These are phyloP conservation scores for Gymnothorax javanicus DNA, from an alignment of 2,797 vertebrate species.

Conservation along the genomic window DNA sequence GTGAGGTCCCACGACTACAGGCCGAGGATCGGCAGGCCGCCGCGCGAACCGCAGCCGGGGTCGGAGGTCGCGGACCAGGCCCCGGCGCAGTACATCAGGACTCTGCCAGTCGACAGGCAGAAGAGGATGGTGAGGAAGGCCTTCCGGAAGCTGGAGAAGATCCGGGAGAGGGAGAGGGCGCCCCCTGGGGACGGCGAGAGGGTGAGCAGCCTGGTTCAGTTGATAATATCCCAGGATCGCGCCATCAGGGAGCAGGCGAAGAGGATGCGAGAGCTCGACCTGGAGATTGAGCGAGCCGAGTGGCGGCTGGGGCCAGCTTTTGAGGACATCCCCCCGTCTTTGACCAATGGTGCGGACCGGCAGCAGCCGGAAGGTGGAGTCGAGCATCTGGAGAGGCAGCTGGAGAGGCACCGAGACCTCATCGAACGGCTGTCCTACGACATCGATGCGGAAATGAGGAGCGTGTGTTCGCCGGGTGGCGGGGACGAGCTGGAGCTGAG, in stretches of 20 bases:
- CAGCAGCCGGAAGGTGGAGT: constrained; percentile 62
- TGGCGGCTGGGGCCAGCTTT: constrained; percentile 59
- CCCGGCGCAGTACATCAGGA: constrained; percentile 75
- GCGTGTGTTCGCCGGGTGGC: constrained; percentile 32
- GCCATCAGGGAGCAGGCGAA: constrained; percentile 89
- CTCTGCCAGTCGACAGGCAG: constrained; percentile 83
- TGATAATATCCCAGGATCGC: constrained; percentile 91
- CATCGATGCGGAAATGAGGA: constrained; percentile 82
- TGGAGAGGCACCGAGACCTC: constrained; percentile 77
- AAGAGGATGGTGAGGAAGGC: constrained; percentile 92
- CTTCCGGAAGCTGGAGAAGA: constrained; percentile 89
- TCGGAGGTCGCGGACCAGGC: constrained; percentile 78
- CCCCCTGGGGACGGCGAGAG: constrained; percentile 70
- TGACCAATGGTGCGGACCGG: constrained; percentile 26
- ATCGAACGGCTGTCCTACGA: constrained; percentile 82
- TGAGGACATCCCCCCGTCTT: background rate
- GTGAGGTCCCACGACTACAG: constrained; percentile 85
- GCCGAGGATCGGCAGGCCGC: constrained; percentile 61
- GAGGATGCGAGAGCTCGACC: constrained; percentile 84
- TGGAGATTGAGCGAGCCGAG: constrained; percentile 81
- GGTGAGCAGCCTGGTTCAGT: constrained; percentile 85
- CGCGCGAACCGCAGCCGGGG: constrained; percentile 68
- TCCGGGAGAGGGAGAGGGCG: constrained; percentile 75
- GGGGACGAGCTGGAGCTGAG: constrained; percentile 46
- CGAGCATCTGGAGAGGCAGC: constrained; percentile 76